Evolutionary conservation across 2,888 invertebrate genomes (phyloP).

Genomic region (Sussaba pulchella): DNA sequence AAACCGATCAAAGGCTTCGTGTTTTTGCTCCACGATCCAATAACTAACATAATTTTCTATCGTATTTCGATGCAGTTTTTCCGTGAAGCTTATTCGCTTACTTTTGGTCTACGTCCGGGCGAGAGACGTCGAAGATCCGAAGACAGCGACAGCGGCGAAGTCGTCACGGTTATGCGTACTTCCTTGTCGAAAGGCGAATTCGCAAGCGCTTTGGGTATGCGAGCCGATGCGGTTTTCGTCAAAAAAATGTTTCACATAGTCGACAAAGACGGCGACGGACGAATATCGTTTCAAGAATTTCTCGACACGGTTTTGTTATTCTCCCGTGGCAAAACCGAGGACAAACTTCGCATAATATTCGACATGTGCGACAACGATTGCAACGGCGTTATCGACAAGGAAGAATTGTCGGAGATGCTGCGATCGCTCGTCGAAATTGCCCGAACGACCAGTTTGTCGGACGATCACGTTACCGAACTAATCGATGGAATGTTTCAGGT

Average conservation of each 20-base stretch:
- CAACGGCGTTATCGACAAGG: constrained; percentile 97
- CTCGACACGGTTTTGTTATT: constrained; percentile 96
- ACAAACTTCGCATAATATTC: constrained; percentile 96
- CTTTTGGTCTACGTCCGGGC: constrained; percentile 95
- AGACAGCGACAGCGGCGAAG: constrained; percentile 91
- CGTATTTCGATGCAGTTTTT: constrained; percentile 91
- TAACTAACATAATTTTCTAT: too few relatives aligned
- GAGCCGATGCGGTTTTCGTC: constrained; percentile 96
- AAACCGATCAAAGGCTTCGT: too few relatives aligned
- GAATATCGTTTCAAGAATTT: constrained; percentile 97
- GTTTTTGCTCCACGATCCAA: too few relatives aligned
- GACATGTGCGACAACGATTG: constrained; percentile 99
- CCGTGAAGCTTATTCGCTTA: constrained; percentile 97
- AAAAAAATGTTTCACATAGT: constrained; percentile 99
- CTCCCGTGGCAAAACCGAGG: constrained; percentile 96
- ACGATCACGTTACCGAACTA: constrained; percentile 95
- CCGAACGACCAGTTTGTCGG: constrained; percentile 94
- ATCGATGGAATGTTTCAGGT: constrained; percentile 97
- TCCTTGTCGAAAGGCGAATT: constrained; percentile 96
- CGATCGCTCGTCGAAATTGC: constrained; percentile 97
- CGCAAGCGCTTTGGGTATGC: constrained; percentile 98
- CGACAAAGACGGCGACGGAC: constrained; percentile 96
- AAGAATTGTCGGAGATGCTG: constrained; percentile 96
- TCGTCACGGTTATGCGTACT: constrained; percentile 96
- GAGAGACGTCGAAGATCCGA: constrained; percentile 91